Evolutionary conservation across 2,888 invertebrate genomes (phyloP), one percentile per base, ranked within the genome.

Genomic region (Amaurobius ferox): DNA sequence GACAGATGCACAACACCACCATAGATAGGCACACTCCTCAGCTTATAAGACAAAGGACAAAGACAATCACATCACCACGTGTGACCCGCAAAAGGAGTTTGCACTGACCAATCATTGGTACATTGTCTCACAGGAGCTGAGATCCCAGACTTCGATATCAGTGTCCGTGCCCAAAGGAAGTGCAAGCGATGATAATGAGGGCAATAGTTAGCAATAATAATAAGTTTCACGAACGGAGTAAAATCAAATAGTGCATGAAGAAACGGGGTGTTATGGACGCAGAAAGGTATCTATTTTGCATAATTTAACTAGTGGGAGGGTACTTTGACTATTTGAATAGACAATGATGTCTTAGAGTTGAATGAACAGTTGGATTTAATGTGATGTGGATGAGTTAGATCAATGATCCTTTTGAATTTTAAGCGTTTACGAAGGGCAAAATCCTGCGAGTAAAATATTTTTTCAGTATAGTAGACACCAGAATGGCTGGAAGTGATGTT

Each of bases 161-260:
- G 6, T 3, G 5, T 55, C 9, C 29, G 1, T 28, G 30, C 1
- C 3, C 35, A n/a, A 30, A 73, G 79, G 79, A 79, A 79, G 79
- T 48, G 7, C 40, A 73, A 79, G 79, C 32, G 16, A 26, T 0
- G 6, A 40, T 39, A 64, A 64, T 64, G 16, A 29, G 23, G 30
- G 1, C 16, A 68, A 68, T 68, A 67, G 79, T 79, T 66, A 68
- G 13, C 67, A 62, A 26, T 40, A 70, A 61, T 79, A 64, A 64
- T 79, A 64, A 55, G 30, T 48, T n/a, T n/a, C n/a, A n/a, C n/a
- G 66, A 79, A 73, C 28, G n/a, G 40, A 23, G 35, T 28, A 16
- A 40, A 11, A 72, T 79, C 79, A 73, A 79, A 48, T 67, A 79
- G 79, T 79, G 79, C 79, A 48, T 79, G 67, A 79, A 79, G 26